Evolutionary conservation across 2,888 invertebrate species (phyloP).

Genomic region (Caenorhabditis sp.): DNA sequence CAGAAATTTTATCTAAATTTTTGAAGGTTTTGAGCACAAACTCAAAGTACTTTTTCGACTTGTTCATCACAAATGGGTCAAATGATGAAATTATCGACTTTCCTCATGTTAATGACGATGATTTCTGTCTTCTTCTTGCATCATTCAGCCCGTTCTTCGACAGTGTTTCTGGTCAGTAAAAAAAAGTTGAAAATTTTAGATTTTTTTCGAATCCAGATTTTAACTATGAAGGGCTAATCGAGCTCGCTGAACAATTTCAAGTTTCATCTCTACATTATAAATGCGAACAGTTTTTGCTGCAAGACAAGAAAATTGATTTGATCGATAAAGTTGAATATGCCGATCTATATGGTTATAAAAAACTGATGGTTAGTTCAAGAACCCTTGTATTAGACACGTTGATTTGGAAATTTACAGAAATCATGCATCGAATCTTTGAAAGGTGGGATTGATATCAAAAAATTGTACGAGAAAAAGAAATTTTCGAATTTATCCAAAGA

Average conservation of each 20-base stretch:
- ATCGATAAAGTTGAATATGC: neutral
- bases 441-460: neutral
- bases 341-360: neutral
- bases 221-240: neutral
- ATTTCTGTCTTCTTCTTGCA: neutral
- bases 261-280: neutral
- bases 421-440: neutral
- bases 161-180: neutral
- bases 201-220: neutral
- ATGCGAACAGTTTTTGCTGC: neutral
- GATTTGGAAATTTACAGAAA: constrained; percentile 1
- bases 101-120: neutral
- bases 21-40: neutral
- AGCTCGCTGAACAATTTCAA: neutral
- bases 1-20: too few relatives aligned
- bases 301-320: neutral
- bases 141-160: neutral
- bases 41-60: neutral
- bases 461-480: neutral
- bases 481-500: neutral
- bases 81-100: neutral
- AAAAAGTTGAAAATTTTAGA: too few relatives aligned
- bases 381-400: too few relatives aligned
- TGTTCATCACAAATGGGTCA: neutral
- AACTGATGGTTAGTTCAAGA: neutral